These are phyloP conservation scores for Ophion ventricosus DNA, from an alignment of 2,888 invertebrate genomes.

Conservation along the genomic window DNA sequence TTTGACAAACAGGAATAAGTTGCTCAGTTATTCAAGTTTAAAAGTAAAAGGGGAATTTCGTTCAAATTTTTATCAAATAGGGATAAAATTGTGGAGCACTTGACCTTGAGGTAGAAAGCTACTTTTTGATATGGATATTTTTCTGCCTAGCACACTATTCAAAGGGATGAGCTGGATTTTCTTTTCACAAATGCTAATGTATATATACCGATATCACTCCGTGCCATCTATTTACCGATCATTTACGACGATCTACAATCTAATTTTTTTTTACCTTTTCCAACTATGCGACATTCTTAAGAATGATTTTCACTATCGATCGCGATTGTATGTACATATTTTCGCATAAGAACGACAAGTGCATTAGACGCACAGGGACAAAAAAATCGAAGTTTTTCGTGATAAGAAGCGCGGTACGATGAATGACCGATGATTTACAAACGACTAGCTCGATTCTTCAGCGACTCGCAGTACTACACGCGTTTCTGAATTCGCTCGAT, in stretches of 20 bases:
- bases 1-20: too few relatives aligned
- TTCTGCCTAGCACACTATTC: not conserved
- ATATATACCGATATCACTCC: slow-evolving; percentile 30
- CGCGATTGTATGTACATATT: slow-evolving; percentile 26
- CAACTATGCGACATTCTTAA: slow-evolving; percentile 29
- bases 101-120: not conserved
- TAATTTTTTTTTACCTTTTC: slow-evolving; percentile 42
- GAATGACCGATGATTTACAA: not conserved
- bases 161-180: not conserved
- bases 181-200: not conserved
- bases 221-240: slow-evolving; percentile 63
- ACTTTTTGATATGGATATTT: not conserved
- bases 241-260: slow-evolving; percentile 47
- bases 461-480: not conserved
- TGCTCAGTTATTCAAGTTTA: not conserved
- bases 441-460: not conserved
- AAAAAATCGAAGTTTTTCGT: not conserved
- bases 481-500: not conserved
- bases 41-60: not conserved
- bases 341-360: slow-evolving; percentile 8
- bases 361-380: slow-evolving; percentile 13
- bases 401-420: not conserved
- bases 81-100: not conserved
- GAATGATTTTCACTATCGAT: slow-evolving; percentile 32
- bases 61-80: not conserved